A percentile compares a stretch with the other conserved stretches of the same genome.
phyloP scores from a whole-genome alignment of 2,888 invertebrate genomes.

The Esperia sulphurella region DNA sequence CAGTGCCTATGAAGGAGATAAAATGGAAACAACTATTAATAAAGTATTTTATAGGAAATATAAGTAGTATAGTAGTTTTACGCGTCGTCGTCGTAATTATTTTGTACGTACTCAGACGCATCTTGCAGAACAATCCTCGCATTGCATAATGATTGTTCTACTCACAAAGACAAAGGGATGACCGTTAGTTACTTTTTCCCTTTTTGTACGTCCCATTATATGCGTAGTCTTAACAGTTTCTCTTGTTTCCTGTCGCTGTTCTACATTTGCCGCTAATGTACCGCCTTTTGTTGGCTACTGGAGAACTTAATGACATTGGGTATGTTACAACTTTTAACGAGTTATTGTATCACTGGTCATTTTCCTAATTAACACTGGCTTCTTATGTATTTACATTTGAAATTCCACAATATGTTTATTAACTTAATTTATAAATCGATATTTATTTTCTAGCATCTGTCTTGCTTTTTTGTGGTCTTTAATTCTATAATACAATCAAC shows the following conservation, averaged over 20 bases:
- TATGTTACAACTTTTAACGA: too few relatives aligned
- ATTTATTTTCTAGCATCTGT: too few relatives aligned
- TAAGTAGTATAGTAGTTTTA: too few relatives aligned
- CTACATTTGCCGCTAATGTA: constrained; percentile 40
- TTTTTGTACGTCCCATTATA: constrained; percentile 41
- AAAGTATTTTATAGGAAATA: too few relatives aligned
- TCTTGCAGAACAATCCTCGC: constrained; percentile 43
- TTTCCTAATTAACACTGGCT: not conserved
- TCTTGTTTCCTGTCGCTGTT: constrained; percentile 50
- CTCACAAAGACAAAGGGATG: constrained; percentile 50
- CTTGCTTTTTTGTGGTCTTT: too few relatives aligned
- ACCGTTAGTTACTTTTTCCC: constrained; percentile 47
- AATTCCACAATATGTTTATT: too few relatives aligned
- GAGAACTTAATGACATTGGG: constrained; percentile 31
- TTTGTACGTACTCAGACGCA: not conserved
- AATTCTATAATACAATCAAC: constrained; percentile 13
- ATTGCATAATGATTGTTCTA: constrained; percentile 44
- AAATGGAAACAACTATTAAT: too few relatives aligned
- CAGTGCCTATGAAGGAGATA: too few relatives aligned
- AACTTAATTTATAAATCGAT: too few relatives aligned
- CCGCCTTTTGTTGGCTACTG: constrained; percentile 35
- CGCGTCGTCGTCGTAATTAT: too few relatives aligned
- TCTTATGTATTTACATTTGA: too few relatives aligned
- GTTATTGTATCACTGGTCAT: too few relatives aligned
- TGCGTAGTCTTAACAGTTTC: constrained; percentile 45